Base-by-base conservation (phyloP, 2,888 invertebrate genomes). In the Steinernema carpocapsae region DNA sequence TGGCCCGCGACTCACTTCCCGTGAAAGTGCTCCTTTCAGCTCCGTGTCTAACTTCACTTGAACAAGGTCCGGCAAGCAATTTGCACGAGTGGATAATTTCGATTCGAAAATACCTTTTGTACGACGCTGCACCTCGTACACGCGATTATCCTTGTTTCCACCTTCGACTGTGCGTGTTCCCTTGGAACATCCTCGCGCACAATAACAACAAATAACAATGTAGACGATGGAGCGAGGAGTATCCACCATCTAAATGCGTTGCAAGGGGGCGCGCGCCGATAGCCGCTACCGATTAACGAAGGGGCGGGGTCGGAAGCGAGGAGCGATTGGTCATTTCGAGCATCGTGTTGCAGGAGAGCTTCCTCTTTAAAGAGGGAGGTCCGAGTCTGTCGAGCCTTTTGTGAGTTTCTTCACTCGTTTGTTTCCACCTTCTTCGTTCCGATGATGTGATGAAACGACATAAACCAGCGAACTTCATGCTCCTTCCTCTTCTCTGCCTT, bases 111-210 rank as follows among this genome's bases (percentile, higher is more conserved):
- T 26, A 29, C 17, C 64, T 37, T 64, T 64, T 64, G 64, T 64
- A 64, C 64, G 64, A 32, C 32, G 29, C 17, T 32, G 29, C 64
- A 26, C 64, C 64, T 32, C 26, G 32, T n/a, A 32, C 64, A 64
- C 64, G 64, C 64, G 64, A 64, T 64, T 64, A 64, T 64, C 64
- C 64, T 64, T 64, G 64, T 64, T 64, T 64, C 64, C 32, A 29
- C 26, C 64, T 22, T 26, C 64, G 19, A 4, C 19, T 14, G 48
- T 19, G 37, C 48, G 14, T 48, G 48, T 14, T 48, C 48, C 48
- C 48, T 48, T 14, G 14, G 48, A 48, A 14, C 4, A 29, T 32
- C 17, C 32, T 26, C 64, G 26, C 32, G 64, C 29, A 64, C 32
- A 64, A 26, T 26, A 29, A 64, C 64, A 64, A 64, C 19, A 64